These are phyloP conservation scores for Sphinx pinastri DNA, from an alignment of 2,888 invertebrate genomes.

Conservation along the genomic window DNA sequence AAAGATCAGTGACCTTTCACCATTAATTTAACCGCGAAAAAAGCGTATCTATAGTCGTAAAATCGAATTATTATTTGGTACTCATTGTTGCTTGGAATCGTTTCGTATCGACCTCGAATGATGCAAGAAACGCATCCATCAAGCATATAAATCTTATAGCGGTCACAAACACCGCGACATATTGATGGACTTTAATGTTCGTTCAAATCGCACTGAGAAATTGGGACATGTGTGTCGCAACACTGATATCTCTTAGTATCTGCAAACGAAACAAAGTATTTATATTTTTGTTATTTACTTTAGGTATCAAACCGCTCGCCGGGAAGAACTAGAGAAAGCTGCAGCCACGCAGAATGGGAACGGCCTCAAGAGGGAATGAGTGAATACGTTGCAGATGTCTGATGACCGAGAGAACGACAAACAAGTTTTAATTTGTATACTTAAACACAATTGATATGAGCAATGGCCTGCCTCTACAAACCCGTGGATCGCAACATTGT, in stretches of 20 bases:
- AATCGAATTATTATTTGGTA: too few relatives aligned
- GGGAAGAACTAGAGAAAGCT: slow-evolving; percentile 77
- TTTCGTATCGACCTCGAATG: neutral
- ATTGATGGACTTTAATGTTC: too few relatives aligned
- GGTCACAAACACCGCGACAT: too few relatives aligned
- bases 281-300: slow-evolving; percentile 32
- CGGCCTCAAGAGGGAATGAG: slow-evolving; percentile 85
- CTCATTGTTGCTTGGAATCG: neutral
- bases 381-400: slow-evolving; percentile 29
- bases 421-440: slow-evolving; percentile 1
- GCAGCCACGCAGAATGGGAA: slow-evolving; percentile 82
- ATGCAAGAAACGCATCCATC: neutral
- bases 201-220: too few relatives aligned
- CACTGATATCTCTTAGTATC: neutral
- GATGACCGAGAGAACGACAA: neutral
- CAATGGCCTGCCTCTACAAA: neutral
- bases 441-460: neutral
- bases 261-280: neutral
- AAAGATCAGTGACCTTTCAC: too few relatives aligned
- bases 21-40: too few relatives aligned
- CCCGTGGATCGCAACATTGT: neutral
- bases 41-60: too few relatives aligned
- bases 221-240: too few relatives aligned
- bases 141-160: too few relatives aligned
- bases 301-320: slow-evolving; percentile 84